These are phyloP conservation scores for Ennomos quercinarius DNA, from an alignment of 2,888 invertebrate species.

Conservation along the genomic window DNA sequence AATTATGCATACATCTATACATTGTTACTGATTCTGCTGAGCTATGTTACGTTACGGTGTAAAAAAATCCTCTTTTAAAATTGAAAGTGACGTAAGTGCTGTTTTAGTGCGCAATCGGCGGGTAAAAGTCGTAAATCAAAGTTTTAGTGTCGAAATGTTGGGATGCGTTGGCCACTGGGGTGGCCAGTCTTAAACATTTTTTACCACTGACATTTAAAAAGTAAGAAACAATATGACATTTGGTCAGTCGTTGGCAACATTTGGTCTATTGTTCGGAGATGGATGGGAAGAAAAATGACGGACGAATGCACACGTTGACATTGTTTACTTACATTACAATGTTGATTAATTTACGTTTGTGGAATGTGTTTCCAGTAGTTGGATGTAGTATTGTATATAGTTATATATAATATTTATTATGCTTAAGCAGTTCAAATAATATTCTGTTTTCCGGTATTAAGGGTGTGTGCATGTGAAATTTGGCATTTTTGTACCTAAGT, in stretches of 20 bases:
- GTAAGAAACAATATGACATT: constrained; percentile 79
- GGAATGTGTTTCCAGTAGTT: constrained; percentile 22
- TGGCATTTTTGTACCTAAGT: too few species aligned
- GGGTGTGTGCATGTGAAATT: too few species aligned
- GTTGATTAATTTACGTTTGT: constrained; percentile 45
- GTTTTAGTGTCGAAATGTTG: constrained; percentile 85
- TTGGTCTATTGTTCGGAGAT: constrained; percentile 72
- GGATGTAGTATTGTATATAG: background rate
- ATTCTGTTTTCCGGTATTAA: too few species aligned
- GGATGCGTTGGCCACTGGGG: constrained; percentile 83
- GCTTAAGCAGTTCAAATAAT: too few species aligned
- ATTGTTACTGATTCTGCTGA: too few species aligned
- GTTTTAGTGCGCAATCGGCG: constrained; percentile 84
- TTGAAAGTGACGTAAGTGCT: constrained; percentile 85
- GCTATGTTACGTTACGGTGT: constrained; percentile 62
- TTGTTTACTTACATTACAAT: constrained; percentile 52
- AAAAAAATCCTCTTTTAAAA: constrained; percentile 74
- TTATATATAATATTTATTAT: too few species aligned
- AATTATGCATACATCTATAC: too few species aligned
- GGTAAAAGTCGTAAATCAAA: constrained; percentile 82
- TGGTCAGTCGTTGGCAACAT: constrained; percentile 62
- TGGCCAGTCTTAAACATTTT: constrained; percentile 71
- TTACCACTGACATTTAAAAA: constrained; percentile 65
- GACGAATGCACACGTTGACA: constrained; percentile 47
- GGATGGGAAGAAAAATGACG: constrained; percentile 54